phyloP scores from a whole-genome alignment of 2,888 invertebrate species.

The Dynastes tityus region DNA sequence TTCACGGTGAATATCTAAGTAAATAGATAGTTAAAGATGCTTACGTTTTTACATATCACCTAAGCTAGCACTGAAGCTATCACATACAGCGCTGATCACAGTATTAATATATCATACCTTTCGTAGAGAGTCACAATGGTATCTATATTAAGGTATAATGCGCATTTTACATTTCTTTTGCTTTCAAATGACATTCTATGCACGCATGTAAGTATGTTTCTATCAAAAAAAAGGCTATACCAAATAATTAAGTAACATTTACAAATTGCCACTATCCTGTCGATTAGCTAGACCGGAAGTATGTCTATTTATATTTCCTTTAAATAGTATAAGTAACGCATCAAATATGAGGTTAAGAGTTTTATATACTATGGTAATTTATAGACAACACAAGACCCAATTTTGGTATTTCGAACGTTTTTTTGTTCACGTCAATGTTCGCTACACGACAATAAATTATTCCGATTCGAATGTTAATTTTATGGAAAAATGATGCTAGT shows the following conservation, averaged over 20 bases:
- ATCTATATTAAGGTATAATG: no score
- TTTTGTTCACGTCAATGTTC: slow-evolving; percentile 21
- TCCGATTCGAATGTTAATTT: slow-evolving; percentile 35
- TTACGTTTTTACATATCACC: no score
- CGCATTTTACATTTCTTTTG: no score
- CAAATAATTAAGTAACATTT: slow-evolving; percentile 12
- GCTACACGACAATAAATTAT: slow-evolving; percentile 29
- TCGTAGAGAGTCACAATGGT: no score
- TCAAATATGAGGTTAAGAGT: neutral
- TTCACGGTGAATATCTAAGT: no score
- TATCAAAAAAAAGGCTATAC: neutral
- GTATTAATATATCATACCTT: no score
- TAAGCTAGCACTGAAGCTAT: no score
- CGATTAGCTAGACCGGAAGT: slow-evolving; percentile 13
- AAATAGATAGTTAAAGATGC: no score
- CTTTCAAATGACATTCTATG: no score
- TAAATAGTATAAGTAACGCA: neutral
- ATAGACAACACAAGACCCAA: slow-evolving; percentile 14
- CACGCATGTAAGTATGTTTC: no score
- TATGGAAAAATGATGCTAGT: slow-evolving; percentile 36
- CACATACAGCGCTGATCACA: no score
- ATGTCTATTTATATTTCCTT: slow-evolving; percentile 18
- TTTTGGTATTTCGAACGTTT: neutral
- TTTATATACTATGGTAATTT: slow-evolving; percentile 17
- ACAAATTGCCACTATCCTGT: slow-evolving; percentile 20